These are phyloP conservation scores for Lochmaea crataegi DNA, from an alignment of 2,888 invertebrate genomes.

Conservation along the genomic window DNA sequence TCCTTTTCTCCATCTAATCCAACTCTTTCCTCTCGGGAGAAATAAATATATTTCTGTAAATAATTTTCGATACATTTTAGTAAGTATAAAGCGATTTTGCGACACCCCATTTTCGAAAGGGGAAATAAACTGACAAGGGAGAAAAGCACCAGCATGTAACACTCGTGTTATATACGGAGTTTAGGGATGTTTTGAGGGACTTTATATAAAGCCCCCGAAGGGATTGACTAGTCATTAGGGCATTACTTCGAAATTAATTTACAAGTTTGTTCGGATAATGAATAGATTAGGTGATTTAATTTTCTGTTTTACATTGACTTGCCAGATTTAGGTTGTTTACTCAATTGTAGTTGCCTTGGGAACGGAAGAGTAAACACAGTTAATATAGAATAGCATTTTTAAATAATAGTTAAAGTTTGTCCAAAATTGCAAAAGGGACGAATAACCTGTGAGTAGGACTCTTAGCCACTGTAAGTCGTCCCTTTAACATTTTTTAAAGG, in stretches of 20 bases:
- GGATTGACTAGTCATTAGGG: conserved; percentile 63
- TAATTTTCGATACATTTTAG: conserved; percentile 36
- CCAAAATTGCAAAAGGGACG: too few species aligned
- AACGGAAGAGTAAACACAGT: not conserved
- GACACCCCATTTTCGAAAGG: conserved; percentile 26
- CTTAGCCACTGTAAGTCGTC: too few species aligned
- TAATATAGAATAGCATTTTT: not conserved
- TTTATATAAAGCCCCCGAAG: conserved; percentile 50
- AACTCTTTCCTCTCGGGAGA: conserved; percentile 5
- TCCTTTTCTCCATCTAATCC: not conserved
- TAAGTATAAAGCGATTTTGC: conserved; percentile 32
- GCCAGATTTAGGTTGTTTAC: not conserved
- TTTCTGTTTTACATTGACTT: conserved; percentile 1
- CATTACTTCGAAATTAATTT: conserved; percentile 64
- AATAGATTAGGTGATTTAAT: conserved; percentile 47
- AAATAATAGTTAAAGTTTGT: too few species aligned
- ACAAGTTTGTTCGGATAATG: conserved; percentile 57
- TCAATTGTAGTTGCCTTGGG: not conserved
- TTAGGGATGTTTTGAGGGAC: conserved; percentile 41
- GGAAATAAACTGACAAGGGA: conserved; percentile 34
- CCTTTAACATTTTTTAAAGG: too few species aligned
- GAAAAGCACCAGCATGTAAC: conserved; percentile 34
- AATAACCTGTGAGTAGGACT: too few species aligned
- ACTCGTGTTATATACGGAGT: conserved; percentile 27
- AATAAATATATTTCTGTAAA: conserved; percentile 25